Conservation (phyloP, 2,888 invertebrate genomes). For the Drosophila falleni region DNA sequence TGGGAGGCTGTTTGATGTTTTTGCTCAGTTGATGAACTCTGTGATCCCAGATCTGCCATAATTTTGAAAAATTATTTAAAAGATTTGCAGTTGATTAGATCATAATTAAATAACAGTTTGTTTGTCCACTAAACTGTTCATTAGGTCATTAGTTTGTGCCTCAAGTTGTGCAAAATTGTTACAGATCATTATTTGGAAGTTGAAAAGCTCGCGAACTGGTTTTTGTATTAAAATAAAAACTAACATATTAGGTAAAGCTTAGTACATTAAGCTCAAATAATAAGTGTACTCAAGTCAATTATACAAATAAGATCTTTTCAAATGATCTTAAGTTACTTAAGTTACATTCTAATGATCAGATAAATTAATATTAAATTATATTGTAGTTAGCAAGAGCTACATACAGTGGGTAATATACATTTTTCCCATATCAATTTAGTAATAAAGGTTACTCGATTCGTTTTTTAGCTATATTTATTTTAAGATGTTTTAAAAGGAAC, state of each 20-base stretch:
- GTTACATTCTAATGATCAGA: too few species aligned
- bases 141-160: constrained; percentile 13
- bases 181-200: neutral
- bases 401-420: neutral
- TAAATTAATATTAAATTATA: neutral
- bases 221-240: neutral
- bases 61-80: constrained; percentile 16
- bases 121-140: constrained; percentile 1
- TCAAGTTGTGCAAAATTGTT: neutral
- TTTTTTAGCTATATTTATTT: too few species aligned
- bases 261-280: neutral
- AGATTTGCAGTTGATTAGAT: constrained; percentile 14
- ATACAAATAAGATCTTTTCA: neutral
- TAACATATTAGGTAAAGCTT: neutral
- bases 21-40: neutral
- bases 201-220: constrained; percentile 1
- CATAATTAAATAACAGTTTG: constrained; percentile 23
- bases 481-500: too few species aligned
- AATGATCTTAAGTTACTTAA: neutral
- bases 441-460: too few species aligned
- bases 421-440: neutral
- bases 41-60: constrained; percentile 16
- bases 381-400: neutral
- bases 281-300: neutral
- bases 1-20: constrained; percentile 51